A percentile compares a stretch with the other conserved stretches of the same genome.
Conservation (phyloP, 1,140 invertebrate species). For the Hydropsyche tenuis region DNA sequence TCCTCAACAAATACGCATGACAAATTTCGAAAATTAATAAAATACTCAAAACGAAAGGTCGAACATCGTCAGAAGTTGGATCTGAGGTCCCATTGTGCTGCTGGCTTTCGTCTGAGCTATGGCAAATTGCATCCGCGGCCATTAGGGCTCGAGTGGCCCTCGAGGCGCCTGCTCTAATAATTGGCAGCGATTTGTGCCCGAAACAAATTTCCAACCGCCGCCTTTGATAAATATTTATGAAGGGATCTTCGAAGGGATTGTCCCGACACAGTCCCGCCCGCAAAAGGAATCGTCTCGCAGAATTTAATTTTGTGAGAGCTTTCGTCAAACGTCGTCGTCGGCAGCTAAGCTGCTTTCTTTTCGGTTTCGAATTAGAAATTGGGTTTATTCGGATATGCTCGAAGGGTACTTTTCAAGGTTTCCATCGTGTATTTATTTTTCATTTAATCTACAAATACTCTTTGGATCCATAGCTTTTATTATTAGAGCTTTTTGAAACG, state of each 20-base stretch:
- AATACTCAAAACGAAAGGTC: no score
- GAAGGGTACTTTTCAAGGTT: no score
- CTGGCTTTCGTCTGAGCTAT: neutral
- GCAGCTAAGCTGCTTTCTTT: neutral
- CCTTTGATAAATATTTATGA: slow-evolving; percentile 38
- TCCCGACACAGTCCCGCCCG: neutral
- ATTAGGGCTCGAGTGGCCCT: slow-evolving; percentile 7
- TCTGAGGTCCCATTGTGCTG: slow-evolving; percentile 1
- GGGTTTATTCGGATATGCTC: neutral
- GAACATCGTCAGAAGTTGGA: neutral
- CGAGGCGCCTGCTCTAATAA: slow-evolving; percentile 6
- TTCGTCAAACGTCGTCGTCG: slow-evolving; percentile 14
- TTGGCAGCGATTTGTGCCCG: slow-evolving; percentile 12
- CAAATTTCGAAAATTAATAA: no score
- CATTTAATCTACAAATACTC: no score
- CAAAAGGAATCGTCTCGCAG: neutral
- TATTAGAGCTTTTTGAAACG: no score
- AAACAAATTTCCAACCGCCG: neutral
- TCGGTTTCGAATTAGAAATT: neutral
- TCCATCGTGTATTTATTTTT: no score
- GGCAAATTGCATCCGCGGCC: slow-evolving; percentile 18
- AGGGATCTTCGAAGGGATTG: slow-evolving; percentile 22
- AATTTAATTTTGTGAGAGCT: slow-evolving; percentile 25
- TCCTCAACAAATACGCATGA: no score
- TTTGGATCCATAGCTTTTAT: no score